Evolutionary conservation across 2,797 vertebrate genomes (phyloP).

Genomic region (Tauraco hartlaubi): DNA sequence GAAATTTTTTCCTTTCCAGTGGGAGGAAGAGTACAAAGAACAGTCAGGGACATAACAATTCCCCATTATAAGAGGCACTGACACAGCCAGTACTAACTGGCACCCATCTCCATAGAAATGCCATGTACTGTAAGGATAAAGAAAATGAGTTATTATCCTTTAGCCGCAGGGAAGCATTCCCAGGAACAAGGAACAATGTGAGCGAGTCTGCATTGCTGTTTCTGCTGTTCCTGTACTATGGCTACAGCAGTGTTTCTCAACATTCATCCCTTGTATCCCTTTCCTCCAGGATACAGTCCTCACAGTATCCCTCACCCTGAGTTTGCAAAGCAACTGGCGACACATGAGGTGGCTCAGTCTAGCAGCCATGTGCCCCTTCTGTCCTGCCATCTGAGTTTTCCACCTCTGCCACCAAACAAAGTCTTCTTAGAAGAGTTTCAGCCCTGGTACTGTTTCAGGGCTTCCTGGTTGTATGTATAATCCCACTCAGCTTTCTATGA

Average conservation of each 20-base stretch:
- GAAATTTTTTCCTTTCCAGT: constrained; percentile 37
- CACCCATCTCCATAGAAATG: constrained; percentile 67
- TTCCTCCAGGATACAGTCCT: neutral
- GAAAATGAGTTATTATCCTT: constrained; percentile 61
- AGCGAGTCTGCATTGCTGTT: neutral
- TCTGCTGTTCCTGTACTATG: constrained; percentile 20
- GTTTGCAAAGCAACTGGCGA: neutral
- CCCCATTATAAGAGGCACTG: constrained; percentile 2
- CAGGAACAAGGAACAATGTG: constrained; percentile 38
- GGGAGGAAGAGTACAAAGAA: constrained; percentile 38
- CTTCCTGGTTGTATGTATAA: neutral
- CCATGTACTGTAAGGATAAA: constrained; percentile 30
- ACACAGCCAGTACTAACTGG: constrained; percentile 49
- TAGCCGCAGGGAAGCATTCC: constrained; percentile 21
- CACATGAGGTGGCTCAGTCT: neutral
- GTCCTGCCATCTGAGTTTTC: neutral
- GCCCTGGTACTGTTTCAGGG: neutral
- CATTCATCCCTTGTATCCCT: neutral
- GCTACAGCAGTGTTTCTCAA: constrained; percentile 26
- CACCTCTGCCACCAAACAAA: neutral
- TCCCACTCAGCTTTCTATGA: neutral
- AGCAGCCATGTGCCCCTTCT: neutral
- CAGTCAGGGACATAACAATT: constrained; percentile 46
- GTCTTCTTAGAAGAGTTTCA: neutral
- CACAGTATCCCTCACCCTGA: neutral